Evolutionary conservation across 2,888 invertebrate species (phyloP), one percentile per base, ranked within the genome.

Genomic region (Andrena dorsata): DNA sequence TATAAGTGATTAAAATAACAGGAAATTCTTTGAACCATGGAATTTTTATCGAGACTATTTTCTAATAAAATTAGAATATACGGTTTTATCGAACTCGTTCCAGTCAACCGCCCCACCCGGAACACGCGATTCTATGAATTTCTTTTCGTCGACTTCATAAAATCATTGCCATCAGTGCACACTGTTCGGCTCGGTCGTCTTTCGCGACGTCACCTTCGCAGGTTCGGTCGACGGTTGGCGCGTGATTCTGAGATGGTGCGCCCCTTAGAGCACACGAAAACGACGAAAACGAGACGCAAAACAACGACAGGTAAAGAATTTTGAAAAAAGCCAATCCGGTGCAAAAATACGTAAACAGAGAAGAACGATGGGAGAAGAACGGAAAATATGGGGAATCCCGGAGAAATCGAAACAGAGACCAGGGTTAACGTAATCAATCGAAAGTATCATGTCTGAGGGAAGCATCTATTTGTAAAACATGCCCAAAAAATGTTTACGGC

Each of bases 401-500:
- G 20, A 56, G 47, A 35, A 60, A 65, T 35, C 4, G 35, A 28
- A 70, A 65, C 58, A 63, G 26, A 23, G 20, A 49, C 28, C 16
- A 28, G 35, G 53, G 63, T 58, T 23, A 68, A 70, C 35, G 66
- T 7, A 83, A 82, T 70, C 86, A 83, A 72, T 86, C 35, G 23
- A 81, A 47, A 51, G 41, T 75, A 86, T 81, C 74, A 80, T 83
- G 86, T 89, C 88, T 79, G 84, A 87, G 92, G 91, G 91, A 93
- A 93, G 92, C 93, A 91, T 92, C 93, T 93, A 93, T 78, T 91
- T 89, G 91, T 90, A 92, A 93, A 92, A 91, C 93, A 94, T 94
- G 93, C 93, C 93, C 92, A 93, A 93, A 93, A 93, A 92, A 91
- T 91, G 86, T 88, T 91, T 92, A 90, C 90, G 92, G 92, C 92